Evolutionary conservation across 2,113 vertebrate genomes (phyloP).

Genomic region (Polypterus senegalus): DNA sequence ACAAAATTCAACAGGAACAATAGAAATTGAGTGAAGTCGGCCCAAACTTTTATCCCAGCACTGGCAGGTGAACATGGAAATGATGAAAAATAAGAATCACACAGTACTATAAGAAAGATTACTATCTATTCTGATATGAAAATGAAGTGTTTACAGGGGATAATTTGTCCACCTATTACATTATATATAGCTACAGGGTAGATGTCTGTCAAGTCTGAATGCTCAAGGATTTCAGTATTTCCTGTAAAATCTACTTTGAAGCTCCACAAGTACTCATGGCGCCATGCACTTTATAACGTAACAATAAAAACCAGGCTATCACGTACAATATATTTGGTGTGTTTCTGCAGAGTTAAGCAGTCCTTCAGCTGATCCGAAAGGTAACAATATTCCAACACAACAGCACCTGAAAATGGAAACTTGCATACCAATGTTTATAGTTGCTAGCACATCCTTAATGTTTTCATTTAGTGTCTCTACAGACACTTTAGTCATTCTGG

Average conservation of each 20-base stretch:
- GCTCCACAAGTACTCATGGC: slow-evolving; percentile 14
- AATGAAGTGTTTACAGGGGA: slow-evolving; percentile 12
- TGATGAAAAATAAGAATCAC: too few species aligned
- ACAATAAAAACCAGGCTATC: slow-evolving; percentile 12
- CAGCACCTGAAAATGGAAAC: too few species aligned
- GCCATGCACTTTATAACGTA: slow-evolving; percentile 16
- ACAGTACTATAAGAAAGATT: too few species aligned
- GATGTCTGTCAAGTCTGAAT: slow-evolving; percentile 12
- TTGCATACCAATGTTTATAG: too few species aligned
- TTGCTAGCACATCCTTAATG: slow-evolving; percentile 4
- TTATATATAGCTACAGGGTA: slow-evolving; percentile 10
- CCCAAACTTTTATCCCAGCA: too few species aligned
- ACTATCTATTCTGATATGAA: slow-evolving; percentile 7
- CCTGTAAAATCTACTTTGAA: slow-evolving; percentile 18
- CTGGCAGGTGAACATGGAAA: too few species aligned
- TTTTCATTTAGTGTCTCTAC: slow-evolving; percentile 4
- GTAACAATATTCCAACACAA: slow-evolving; percentile 22
- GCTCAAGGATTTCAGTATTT: slow-evolving; percentile 6
- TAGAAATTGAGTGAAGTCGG: too few species aligned
- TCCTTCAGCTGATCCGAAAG: slow-evolving; percentile 13
- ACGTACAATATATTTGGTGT: slow-evolving; percentile 8
- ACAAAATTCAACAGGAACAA: too few species aligned
- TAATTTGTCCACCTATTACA: slow-evolving; percentile 6
- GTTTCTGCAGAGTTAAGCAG: slow-evolving; percentile 17
- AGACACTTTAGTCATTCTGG: slow-evolving; percentile 1